These are phyloP conservation scores for Anguilla rostrata DNA, from an alignment of 2,113 vertebrate species.

Conservation along the genomic window DNA sequence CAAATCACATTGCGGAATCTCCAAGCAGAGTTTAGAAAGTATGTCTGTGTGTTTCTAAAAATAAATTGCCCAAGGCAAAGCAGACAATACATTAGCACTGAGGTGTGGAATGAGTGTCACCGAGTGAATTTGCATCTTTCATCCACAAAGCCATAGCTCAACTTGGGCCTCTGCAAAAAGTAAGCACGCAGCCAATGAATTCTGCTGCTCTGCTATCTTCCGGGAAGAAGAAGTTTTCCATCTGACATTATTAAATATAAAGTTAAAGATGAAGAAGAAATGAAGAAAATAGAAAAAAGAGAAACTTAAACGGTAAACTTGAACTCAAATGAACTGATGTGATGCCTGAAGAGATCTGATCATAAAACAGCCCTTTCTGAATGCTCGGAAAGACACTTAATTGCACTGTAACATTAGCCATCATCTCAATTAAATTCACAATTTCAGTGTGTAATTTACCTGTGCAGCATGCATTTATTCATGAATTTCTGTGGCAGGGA, in stretches of 20 bases:
- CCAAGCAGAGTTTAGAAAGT: background rate
- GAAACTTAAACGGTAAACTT: background rate
- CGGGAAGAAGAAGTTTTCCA: background rate
- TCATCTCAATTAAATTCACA: slow-evolving; percentile 59
- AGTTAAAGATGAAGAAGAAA: background rate
- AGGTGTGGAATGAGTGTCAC: background rate
- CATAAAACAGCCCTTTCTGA: slow-evolving; percentile 64
- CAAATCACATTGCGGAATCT: background rate
- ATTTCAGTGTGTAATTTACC: slow-evolving; percentile 60
- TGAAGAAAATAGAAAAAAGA: background rate
- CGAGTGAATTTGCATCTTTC: background rate
- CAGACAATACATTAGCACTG: slow-evolving; percentile 9
- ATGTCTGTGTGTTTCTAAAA: slow-evolving; percentile 1
- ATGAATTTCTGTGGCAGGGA: slow-evolving; percentile 63
- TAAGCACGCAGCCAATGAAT: background rate
- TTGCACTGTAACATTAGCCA: slow-evolving; percentile 57
- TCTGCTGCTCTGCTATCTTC: background rate
- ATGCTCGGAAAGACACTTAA: slow-evolving; percentile 60
- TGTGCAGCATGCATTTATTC: slow-evolving; percentile 62
- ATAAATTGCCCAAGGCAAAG: slow-evolving; percentile 1
- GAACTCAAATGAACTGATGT: slow-evolving; percentile 41
- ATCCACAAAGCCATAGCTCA: background rate
- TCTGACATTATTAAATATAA: background rate
- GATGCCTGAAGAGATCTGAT: slow-evolving; percentile 62
- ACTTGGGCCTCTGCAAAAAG: background rate